Base-by-base conservation (phyloP, 2,888 invertebrate genomes). In the Hemaris fuciformis region DNA sequence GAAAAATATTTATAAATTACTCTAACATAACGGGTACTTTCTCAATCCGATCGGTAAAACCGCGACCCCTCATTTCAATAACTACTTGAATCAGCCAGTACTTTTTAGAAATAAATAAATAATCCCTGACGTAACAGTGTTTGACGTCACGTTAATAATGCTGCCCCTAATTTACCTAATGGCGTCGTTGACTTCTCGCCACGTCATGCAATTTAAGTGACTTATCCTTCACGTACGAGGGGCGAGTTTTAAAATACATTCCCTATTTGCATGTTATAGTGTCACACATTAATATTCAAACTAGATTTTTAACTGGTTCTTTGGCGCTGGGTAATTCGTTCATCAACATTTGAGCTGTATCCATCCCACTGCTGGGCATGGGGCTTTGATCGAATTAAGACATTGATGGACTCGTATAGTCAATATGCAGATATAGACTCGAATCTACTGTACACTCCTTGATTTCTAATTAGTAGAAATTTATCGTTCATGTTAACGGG, bases 111-210 rank as follows among this genome's bases (percentile, higher is more conserved):
- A n/a, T 23, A 22, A 3, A 53, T 3, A 31, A 10, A 1, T 31
- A 18, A 27, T 45, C n/a, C 1, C 8, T 53, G 27, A 27, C 27
- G 25, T n/a, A 46, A 41, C 18, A 18, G 4, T 23, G 20, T 27
- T 27, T 41, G 48, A 53, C 60, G 60, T 43, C 58, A 62, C 57
- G 63, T 57, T 61, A 64, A 71, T 66, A 71, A 68, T 70, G 64
- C 60, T 61, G 60, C 63, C 68, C 68, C 70, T 72, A 73, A 79
- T 76, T 75, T 75, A 62, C 69, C 61, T 75, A 79, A 77, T 74
- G 74, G 64, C 61, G 64, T 63, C 64, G 63, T 61, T 58, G 38
- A 66, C 57, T 62, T 67, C 65, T 46, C 65, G 76, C 70, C 22
- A 34, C 46, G 66, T 74, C 74, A 74, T 69, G 67, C 61, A 62